Evolutionary conservation across 2,113 vertebrate species (phyloP), one percentile per base, ranked within the genome.

Genomic region (Phyllopteryx taeniolatus): DNA sequence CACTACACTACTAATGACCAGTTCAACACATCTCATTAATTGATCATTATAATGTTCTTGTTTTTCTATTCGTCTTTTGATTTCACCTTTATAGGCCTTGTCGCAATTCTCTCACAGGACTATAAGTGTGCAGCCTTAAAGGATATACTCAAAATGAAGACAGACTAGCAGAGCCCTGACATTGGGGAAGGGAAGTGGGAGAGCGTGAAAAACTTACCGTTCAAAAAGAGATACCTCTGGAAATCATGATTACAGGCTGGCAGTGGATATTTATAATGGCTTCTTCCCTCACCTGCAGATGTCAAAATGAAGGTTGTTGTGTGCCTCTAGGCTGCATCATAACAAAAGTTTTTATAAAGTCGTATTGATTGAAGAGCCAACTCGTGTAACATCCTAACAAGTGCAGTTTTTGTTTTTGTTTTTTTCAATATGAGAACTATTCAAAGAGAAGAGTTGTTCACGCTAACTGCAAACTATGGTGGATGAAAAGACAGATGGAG

Each of bases 161-260:
- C 78, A 63, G 71, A 71, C 69, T 76, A 76, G 64, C 17, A 57
- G 47, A 1, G 12, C 8, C n/a, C 60, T 72, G 65, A 76, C 57
- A 77, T 67, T 60, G 63, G 15, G 5, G 63, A 72, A 47, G 49
- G 68, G 59, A 68, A 54, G 56, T 51, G 56, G 56, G 59, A 60
- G 66, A 62, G 61, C 51, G 63, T n/a, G 44, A 61, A 49, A 74
- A 63, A n/a, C 67, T 66, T 57, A 20, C 22, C 65, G 53, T 73
- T 79, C 33, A 71, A 76, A 39, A 84, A 79, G 68, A 72, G 35
- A 73, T 61, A 68, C 51, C 19, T 75, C 73, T 69, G 54, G 79
- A 84, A 86, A 63, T 71, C 72, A 56, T 56, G 56, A 84, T 79
- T 82, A 84, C 79, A 88, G 54, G 35, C 62, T 75, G 49, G 67